Percentiles rank a stretch among this genome's conserved stretches.
phyloP scores from a whole-genome alignment of 1,140 invertebrate genomes.

The Drosophila lowei region DNA sequence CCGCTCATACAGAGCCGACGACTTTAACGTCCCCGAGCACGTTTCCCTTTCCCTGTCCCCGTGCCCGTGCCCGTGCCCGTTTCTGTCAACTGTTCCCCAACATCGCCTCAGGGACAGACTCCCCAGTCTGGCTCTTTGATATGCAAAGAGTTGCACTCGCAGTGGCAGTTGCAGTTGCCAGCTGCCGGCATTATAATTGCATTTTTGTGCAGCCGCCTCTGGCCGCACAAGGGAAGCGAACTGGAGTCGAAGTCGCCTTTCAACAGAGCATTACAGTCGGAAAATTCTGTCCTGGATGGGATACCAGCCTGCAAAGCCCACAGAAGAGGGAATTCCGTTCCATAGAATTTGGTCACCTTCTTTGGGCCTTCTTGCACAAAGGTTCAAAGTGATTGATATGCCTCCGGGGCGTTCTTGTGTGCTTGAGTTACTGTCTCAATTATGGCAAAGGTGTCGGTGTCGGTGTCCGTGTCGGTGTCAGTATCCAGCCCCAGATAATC shows the following conservation, averaged over 20 bases:
- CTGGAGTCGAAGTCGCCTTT: slow-evolving; percentile 8
- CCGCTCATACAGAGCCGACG: background rate
- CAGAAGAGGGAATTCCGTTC: slow-evolving; percentile 24
- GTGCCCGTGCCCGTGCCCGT: background rate
- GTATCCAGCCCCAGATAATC: slow-evolving; percentile 30
- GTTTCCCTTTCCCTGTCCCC: slow-evolving; percentile 4
- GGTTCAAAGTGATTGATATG: slow-evolving; percentile 41
- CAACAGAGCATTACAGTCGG: slow-evolving; percentile 2
- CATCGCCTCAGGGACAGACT: slow-evolving; percentile 2
- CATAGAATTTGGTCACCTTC: slow-evolving; percentile 25
- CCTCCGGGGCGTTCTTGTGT: slow-evolving; percentile 1
- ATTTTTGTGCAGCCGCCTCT: slow-evolving; percentile 51
- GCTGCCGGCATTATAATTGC: slow-evolving; percentile 54
- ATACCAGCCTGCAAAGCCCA: background rate
- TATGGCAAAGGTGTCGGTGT: slow-evolving; percentile 30
- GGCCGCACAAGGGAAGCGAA: slow-evolving; percentile 1
- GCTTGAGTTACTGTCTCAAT: background rate
- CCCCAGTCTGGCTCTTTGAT: slow-evolving; percentile 23
- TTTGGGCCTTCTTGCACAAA: background rate
- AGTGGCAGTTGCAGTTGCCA: slow-evolving; percentile 6
- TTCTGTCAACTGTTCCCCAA: slow-evolving; percentile 1
- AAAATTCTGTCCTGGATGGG: background rate
- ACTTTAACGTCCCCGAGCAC: slow-evolving; percentile 14
- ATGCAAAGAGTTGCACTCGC: slow-evolving; percentile 28
- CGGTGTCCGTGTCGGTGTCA: slow-evolving; percentile 8